Conservation (phyloP, 1,140 invertebrate genomes). For the Dendrolimus punctatus region DNA sequence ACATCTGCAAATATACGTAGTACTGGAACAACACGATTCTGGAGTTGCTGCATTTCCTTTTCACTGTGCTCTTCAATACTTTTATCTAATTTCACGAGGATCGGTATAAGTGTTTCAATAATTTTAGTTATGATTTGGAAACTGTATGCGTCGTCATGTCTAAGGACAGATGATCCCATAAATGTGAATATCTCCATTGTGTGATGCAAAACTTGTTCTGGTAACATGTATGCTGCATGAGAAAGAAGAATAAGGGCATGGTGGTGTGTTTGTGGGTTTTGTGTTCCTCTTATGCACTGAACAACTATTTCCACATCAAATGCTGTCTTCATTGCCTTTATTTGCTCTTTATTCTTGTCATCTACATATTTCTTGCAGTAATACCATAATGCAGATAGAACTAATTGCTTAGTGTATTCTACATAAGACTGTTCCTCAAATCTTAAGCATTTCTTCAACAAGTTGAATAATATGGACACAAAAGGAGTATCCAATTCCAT, state of each 20-base stretch:
- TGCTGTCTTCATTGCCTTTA: conserved; percentile 72
- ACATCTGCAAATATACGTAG: conserved; percentile 93
- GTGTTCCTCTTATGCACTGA: conserved; percentile 88
- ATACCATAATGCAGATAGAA: conserved; percentile 84
- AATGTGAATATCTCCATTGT: conserved; percentile 97
- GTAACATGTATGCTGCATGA: conserved; percentile 81
- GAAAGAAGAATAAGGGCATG: conserved; percentile 89
- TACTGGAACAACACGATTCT: conserved; percentile 75
- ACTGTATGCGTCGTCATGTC: conserved; percentile 95
- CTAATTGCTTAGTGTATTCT: conserved; percentile 92
- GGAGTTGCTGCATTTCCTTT: conserved; percentile 54
- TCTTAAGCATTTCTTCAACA: conserved; percentile 85
- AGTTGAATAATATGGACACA: conserved; percentile 82
- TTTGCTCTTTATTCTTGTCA: conserved; percentile 56
- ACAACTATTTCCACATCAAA: conserved; percentile 89
- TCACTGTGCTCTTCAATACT: conserved; percentile 66
- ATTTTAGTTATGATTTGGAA: conserved; percentile 94
- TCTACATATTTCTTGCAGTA: conserved; percentile 76
- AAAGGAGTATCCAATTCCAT: conserved; percentile 77
- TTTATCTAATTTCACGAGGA: conserved; percentile 76
- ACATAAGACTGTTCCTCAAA: conserved; percentile 88
- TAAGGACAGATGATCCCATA: conserved; percentile 91
- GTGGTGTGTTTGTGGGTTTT: conserved; percentile 95
- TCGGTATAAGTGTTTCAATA: conserved; percentile 91
- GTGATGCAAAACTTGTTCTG: conserved; percentile 89